These are phyloP conservation scores for Odontothrips loti DNA, from an alignment of 2,888 invertebrate genomes.

Conservation along the genomic window DNA sequence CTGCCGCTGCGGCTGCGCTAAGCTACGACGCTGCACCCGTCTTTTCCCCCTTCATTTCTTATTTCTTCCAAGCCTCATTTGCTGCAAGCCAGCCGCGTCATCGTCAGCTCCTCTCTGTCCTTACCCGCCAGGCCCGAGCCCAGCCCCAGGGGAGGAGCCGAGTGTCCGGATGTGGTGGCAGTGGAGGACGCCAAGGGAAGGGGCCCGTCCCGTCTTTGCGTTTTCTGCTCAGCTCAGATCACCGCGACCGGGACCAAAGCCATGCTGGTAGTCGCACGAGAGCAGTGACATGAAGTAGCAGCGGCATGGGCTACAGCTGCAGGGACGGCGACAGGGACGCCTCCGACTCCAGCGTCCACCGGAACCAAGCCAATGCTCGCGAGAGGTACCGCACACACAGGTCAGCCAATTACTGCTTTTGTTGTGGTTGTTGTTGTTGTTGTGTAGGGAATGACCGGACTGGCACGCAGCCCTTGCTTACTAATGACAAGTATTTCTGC, in stretches of 20 bases:
- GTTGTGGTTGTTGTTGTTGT: not conserved
- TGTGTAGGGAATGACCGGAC: not conserved
- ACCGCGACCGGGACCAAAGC: not conserved
- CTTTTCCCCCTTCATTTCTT: not conserved
- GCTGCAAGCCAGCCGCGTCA: not conserved
- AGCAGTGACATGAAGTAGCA: not conserved
- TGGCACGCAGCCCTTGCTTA: constrained; percentile 39
- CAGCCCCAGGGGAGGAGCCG: not conserved
- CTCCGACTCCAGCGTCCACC: constrained; percentile 47
- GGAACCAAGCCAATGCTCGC: constrained; percentile 75
- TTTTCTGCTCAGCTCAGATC: not conserved
- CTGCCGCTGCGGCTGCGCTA: no score
- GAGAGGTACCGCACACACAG: constrained; percentile 79
- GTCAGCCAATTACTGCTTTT: constrained; percentile 51
- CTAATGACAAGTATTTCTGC: constrained; percentile 37
- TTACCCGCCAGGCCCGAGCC: not conserved
- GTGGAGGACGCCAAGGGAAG: not conserved
- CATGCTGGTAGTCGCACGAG: constrained; percentile 23
- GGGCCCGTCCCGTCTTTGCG: constrained; percentile 5
- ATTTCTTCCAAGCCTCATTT: constrained; percentile 19
- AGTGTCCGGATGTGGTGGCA: not conserved
- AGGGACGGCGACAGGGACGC: constrained; percentile 22
- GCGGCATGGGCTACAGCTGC: constrained; percentile 29
- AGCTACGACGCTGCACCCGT: not conserved
- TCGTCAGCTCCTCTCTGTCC: not conserved